Conservation (phyloP, 2,113 vertebrate species). For the Caranx melampygus region DNA sequence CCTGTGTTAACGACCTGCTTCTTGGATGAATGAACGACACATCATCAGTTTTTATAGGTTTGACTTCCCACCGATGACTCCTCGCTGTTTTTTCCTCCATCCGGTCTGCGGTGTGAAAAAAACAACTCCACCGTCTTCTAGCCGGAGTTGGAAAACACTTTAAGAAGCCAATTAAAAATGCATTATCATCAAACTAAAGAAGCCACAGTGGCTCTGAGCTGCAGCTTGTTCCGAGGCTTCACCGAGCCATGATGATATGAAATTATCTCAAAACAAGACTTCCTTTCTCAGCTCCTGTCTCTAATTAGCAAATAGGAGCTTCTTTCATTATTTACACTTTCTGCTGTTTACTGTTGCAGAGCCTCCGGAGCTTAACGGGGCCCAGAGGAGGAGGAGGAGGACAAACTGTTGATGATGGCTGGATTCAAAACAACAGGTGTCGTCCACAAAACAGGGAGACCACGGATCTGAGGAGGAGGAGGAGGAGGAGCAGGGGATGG, state of each 20-base stretch:
- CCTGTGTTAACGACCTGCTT: too few relatives aligned
- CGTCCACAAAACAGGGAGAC: slow-evolving; percentile 17
- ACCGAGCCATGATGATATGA: not conserved
- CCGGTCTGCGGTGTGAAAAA: not conserved
- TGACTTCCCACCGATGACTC: not conserved
- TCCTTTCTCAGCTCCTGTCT: slow-evolving; percentile 1
- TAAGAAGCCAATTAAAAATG: not conserved
- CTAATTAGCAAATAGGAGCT: slow-evolving; percentile 18
- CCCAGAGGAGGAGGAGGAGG: slow-evolving; percentile 18
- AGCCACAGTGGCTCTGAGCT: not conserved
- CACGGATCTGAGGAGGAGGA: slow-evolving; percentile 5
- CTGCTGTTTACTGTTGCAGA: not conserved
- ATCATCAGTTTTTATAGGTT: not conserved
- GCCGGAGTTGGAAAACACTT: not conserved
- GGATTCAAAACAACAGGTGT: slow-evolving; percentile 64
- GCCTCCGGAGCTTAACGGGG: not conserved
- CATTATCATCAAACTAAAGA: not conserved
- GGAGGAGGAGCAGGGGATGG: slow-evolving; percentile 14
- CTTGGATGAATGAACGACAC: not conserved
- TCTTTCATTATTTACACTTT: slow-evolving; percentile 35
- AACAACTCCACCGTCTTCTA: not conserved
- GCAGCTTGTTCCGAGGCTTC: not conserved
- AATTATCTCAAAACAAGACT: slow-evolving; percentile 25
- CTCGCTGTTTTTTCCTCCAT: not conserved
- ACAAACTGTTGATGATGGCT: slow-evolving; percentile 50